Percentiles rank a stretch among this genome's conserved stretches.
These are phyloP conservation scores for Atrichornis clamosus DNA, from an alignment of 2,113 vertebrate species.

Conservation along the genomic window DNA sequence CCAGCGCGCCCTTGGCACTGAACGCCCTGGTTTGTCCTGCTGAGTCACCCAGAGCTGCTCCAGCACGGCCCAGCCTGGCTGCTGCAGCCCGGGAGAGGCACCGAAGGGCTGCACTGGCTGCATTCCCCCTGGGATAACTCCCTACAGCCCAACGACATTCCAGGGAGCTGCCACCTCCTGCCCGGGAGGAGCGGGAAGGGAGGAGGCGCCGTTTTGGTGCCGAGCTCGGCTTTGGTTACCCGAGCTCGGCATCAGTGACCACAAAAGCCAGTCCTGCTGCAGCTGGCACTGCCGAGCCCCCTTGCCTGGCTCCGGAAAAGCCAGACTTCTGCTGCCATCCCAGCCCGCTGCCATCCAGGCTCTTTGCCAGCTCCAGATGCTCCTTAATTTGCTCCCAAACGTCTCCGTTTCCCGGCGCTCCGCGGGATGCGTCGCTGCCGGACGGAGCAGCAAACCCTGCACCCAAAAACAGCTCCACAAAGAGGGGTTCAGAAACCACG, in stretches of 20 bases:
- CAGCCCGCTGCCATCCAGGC: neutral
- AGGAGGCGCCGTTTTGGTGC: neutral
- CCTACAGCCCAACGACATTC: rapidly evolving
- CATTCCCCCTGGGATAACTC: rapidly evolving
- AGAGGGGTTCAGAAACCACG: neutral
- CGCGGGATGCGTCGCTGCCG: rapidly evolving
- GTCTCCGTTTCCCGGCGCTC: rapidly evolving
- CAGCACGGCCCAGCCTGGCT: neutral
- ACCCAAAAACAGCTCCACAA: neutral
- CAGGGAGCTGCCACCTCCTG: neutral
- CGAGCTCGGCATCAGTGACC: neutral
- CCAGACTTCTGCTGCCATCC: rapidly evolving
- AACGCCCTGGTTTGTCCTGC: rapidly evolving
- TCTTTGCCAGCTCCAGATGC: neutral
- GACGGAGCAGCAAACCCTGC: neutral
- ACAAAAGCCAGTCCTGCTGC: neutral
- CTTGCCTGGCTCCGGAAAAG: neutral
- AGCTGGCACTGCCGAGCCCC: neutral
- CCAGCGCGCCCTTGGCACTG: rapidly evolving
- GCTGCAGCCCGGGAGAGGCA: neutral
- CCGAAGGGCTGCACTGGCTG: neutral
- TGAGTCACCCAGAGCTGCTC: neutral
- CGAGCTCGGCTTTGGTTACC: too few relatives aligned
- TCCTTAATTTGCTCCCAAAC: neutral
- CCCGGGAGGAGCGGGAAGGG: neutral